phyloP scores from a whole-genome alignment of 2,888 invertebrate genomes.

The Trachelus troglodyta region DNA sequence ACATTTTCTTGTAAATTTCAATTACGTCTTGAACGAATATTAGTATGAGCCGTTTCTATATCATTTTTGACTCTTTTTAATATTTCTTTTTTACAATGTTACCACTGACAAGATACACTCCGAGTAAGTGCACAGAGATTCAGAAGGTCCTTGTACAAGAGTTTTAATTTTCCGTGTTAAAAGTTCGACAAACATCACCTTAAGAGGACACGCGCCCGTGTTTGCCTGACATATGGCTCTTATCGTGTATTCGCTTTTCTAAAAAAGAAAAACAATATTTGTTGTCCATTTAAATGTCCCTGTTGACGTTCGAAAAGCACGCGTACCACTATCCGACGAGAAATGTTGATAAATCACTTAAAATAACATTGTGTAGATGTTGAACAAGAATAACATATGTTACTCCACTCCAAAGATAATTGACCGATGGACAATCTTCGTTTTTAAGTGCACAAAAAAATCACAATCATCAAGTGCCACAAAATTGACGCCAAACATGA shows the following conservation, averaged over 20 bases:
- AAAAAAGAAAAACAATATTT: slow-evolving; percentile 14
- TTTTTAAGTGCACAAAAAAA: not conserved
- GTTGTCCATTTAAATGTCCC: slow-evolving; percentile 25
- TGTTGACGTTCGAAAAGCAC: not conserved
- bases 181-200: slow-evolving; percentile 18
- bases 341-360: slow-evolving; percentile 21
- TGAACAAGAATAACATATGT: slow-evolving; percentile 16
- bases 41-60: not conserved
- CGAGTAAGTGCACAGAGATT: not conserved
- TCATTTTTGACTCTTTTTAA: not conserved
- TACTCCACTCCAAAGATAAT: slow-evolving; percentile 18
- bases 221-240: slow-evolving; percentile 31
- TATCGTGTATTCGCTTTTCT: slow-evolving; percentile 11
- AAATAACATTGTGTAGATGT: slow-evolving; percentile 14
- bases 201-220: slow-evolving; percentile 29
- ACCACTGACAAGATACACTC: not conserved
- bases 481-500: not conserved
- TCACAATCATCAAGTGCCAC: not conserved
- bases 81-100: not conserved
- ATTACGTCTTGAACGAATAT: not conserved
- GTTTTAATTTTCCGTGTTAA: slow-evolving; percentile 18
- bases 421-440: slow-evolving; percentile 12
- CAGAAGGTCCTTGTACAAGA: not conserved
- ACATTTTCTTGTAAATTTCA: not conserved
- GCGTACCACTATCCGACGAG: not conserved